Evolutionary conservation across 1,140 invertebrate genomes (phyloP), one percentile per base, ranked within the genome.

Genomic region (Zaprionus tsacasi): DNA sequence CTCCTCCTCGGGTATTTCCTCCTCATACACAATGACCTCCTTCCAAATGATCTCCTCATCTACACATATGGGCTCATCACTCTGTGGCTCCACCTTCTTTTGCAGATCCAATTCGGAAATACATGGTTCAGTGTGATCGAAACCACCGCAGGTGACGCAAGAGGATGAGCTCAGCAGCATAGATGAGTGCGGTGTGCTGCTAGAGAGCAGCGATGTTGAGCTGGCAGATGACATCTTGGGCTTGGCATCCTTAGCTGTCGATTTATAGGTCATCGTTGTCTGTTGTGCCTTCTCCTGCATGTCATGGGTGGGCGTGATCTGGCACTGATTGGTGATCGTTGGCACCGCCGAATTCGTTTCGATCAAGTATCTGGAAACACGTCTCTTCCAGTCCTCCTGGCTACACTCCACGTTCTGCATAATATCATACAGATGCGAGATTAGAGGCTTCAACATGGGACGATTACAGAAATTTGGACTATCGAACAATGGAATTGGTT

Each of bases 1-100:
- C 48, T 72, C 89, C 70, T 85, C 83, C 73, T 79, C 91, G 72
- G 93, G 92, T 83, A 93, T 92, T 70, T 91, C 45, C 48, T 91
- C 82, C 25, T 90, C 86, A 30, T 82, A 89, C 10, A 89, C 81
- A 11, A 90, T 50, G 7, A 89, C 75, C 58, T 89, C 86, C 56
- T 82, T 66, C 86, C 86, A 89, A 17, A 89, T 60, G 6, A 90
- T 80, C 76, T 89, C 86, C 36, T 89, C 86, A 5, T 82, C 86
- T 10, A 61, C 40, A 30, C 85, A 89, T 3, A 89, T 65, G 4
- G 67, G 58, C 38, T 89, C 85, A 38, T 59, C 66, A 13, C 64
- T 73, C 21, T 81, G 77, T 2, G 76, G 78, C 21, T 74, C 61
- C 25, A 88, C 56, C 1, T 83, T 76, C 36, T 88, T 83, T 10